Evolutionary conservation across 2,797 vertebrate species (phyloP).

Genomic region (Balearica regulorum): DNA sequence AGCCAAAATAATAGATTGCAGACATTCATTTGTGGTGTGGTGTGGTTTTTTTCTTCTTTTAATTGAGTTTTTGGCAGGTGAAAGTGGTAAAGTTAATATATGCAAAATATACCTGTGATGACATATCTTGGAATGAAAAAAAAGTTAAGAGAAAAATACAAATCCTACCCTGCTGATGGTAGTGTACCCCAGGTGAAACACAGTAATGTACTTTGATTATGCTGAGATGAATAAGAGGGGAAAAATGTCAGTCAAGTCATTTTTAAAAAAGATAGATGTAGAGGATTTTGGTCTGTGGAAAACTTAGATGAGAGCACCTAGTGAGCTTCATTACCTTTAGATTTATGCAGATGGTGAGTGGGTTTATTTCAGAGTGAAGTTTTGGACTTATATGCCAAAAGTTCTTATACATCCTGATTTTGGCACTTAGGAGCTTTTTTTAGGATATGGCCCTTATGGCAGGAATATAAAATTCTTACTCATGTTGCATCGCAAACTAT

Average conservation of each 20-base stretch:
- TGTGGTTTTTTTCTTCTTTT: not conserved
- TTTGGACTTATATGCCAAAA: not conserved
- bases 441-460: not conserved
- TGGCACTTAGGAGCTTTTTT: slow-evolving; percentile 21
- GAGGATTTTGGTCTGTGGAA: not conserved
- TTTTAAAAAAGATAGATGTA: not conserved
- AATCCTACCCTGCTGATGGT: not conserved
- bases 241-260: not conserved
- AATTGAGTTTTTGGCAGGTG: not conserved
- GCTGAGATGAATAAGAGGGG: not conserved
- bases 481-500: not conserved
- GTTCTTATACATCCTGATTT: slow-evolving; percentile 21
- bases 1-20: not conserved
- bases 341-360: slow-evolving; percentile 54
- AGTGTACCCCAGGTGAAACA: not conserved
- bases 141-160: not conserved
- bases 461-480: not conserved
- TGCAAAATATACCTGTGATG: not conserved
- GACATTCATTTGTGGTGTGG: not conserved
- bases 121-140: not conserved
- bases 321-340: slow-evolving; percentile 42
- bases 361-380: slow-evolving; percentile 31
- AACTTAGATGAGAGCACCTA: not conserved
- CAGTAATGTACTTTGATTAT: not conserved
- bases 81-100: not conserved